Conservation (phyloP, 2,797 vertebrate genomes). For the Pangasius macronema region DNA sequence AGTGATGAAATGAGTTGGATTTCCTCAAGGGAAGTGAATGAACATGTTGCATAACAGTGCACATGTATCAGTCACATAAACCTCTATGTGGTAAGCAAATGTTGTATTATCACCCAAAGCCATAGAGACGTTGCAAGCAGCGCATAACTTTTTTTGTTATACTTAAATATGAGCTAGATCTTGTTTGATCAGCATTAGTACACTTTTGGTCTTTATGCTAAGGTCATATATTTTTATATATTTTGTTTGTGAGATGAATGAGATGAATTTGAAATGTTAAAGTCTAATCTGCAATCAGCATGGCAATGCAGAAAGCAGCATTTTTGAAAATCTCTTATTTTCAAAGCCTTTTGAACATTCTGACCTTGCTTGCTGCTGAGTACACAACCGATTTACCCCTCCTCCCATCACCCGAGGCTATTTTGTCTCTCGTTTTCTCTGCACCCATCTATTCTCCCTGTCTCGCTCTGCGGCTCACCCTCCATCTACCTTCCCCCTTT, state of each 20-base stretch:
- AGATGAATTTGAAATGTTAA: background rate
- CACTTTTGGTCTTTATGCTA: background rate
- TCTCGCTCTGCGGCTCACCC: constrained; percentile 20
- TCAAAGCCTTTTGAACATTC: background rate
- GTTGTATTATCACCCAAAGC: background rate
- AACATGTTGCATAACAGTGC: constrained; percentile 55
- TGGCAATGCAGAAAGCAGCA: background rate
- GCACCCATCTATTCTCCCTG: constrained; percentile 15
- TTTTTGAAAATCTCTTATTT: background rate
- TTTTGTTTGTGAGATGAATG: background rate
- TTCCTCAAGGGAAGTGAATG: constrained; percentile 47
- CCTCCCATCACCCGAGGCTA: background rate
- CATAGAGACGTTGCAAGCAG: background rate
- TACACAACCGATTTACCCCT: constrained; percentile 1
- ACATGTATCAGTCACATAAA: constrained; percentile 23
- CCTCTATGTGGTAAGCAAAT: constrained; percentile 1
- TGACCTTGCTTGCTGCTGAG: constrained; percentile 33
- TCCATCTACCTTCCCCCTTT: constrained; percentile 27
- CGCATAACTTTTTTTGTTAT: background rate
- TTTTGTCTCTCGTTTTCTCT: constrained; percentile 20
- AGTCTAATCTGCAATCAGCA: background rate
- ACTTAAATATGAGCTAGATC: background rate
- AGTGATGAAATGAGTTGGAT: constrained; percentile 45
- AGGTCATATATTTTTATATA: background rate
- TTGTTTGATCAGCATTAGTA: background rate